Evolutionary conservation across 2,113 vertebrate genomes (phyloP).

Genomic region (Carassius gibelio): DNA sequence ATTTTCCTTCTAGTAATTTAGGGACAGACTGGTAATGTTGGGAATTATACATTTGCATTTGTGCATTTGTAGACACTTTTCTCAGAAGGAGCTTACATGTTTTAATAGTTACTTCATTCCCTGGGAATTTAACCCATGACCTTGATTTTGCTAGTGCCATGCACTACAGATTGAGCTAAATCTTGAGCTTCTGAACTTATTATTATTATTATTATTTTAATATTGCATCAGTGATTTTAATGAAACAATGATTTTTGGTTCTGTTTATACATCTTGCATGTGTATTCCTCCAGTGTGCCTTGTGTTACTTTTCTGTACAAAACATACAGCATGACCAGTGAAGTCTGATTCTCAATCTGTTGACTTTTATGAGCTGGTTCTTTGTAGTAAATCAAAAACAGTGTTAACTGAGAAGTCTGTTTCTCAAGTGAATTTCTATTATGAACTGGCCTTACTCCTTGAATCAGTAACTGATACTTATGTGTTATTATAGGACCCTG

Average conservation of each 20-base stretch:
- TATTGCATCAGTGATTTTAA: too few relatives aligned
- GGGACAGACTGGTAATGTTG: background rate
- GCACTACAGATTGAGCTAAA: background rate
- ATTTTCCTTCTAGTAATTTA: background rate
- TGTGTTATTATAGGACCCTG: too few relatives aligned
- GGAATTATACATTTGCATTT: slow-evolving; percentile 10
- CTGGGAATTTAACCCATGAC: background rate
- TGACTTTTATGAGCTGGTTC: too few relatives aligned
- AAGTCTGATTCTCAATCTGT: too few relatives aligned
- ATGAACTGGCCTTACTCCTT: background rate
- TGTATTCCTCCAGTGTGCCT: background rate
- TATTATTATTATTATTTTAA: too few relatives aligned
- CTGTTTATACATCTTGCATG: background rate
- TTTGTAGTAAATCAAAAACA: background rate
- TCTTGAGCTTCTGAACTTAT: too few relatives aligned
- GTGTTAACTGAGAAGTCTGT: background rate
- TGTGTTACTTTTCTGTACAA: too few relatives aligned
- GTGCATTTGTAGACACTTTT: background rate
- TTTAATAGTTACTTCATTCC: background rate
- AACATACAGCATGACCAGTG: too few relatives aligned
- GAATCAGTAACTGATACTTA: too few relatives aligned
- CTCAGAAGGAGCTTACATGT: background rate
- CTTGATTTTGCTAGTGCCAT: background rate
- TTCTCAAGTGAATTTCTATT: background rate
- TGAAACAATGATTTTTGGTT: too few relatives aligned